A percentile compares a stretch with the other conserved stretches of the same genome.
phyloP scores from a whole-genome alignment of 1,140 invertebrate genomes.

The Lanistes nyassanus region DNA sequence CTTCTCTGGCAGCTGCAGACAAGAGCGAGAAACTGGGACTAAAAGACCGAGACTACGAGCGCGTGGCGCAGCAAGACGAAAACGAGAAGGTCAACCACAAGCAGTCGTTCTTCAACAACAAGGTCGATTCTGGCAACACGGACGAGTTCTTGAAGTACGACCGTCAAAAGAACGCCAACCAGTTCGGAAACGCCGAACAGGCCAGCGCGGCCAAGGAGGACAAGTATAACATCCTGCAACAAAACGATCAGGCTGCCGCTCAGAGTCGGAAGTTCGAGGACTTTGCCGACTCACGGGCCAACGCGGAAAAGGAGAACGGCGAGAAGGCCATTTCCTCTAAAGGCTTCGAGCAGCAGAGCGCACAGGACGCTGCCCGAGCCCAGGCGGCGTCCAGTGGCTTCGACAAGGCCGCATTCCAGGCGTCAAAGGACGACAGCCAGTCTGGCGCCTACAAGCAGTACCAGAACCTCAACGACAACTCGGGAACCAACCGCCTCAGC shows the following conservation, averaged over 20 bases:
- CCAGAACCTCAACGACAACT: slow-evolving; percentile 16
- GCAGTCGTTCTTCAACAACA: slow-evolving; percentile 32
- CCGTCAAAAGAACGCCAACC: slow-evolving; percentile 20
- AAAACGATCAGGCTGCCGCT: slow-evolving; percentile 21
- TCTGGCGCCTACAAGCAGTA: slow-evolving; percentile 6
- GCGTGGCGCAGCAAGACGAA: slow-evolving; percentile 19
- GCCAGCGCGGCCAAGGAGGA: slow-evolving; percentile 23
- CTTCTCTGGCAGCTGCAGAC: slow-evolving; percentile 18
- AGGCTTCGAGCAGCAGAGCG: neutral
- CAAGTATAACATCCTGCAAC: slow-evolving; percentile 13
- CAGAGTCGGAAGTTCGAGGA: slow-evolving; percentile 25
- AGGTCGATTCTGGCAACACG: slow-evolving; percentile 26
- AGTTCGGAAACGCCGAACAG: slow-evolving; percentile 28
- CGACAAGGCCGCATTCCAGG: neutral
- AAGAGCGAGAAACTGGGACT: slow-evolving; percentile 23
- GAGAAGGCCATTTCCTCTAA: neutral
- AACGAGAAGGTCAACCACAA: slow-evolving; percentile 22
- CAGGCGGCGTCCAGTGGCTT: neutral
- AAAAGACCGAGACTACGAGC: slow-evolving; percentile 28
- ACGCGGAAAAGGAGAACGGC: slow-evolving; percentile 8
- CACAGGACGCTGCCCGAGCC: slow-evolving; percentile 5
- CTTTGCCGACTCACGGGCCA: neutral
- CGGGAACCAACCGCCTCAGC: neutral
- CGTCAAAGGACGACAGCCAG: slow-evolving; percentile 15
- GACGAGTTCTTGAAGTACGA: slow-evolving; percentile 24